phyloP scores from a whole-genome alignment of 1,140 invertebrate species.

The Pectinophora gossypiella region DNA sequence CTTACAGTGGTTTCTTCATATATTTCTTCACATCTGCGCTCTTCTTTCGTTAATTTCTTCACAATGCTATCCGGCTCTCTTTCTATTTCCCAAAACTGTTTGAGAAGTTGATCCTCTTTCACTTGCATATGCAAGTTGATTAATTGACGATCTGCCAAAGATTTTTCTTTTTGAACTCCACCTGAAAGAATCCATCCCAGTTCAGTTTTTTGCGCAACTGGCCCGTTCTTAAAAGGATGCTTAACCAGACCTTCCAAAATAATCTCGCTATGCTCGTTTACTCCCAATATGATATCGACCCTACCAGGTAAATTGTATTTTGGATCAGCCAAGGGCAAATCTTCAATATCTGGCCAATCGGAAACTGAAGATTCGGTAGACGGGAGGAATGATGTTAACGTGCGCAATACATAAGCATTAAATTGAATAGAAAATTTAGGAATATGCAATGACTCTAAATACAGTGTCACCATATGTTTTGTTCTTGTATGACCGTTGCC shows the following conservation, averaged over 20 bases:
- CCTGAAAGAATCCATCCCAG: slow-evolving; percentile 30
- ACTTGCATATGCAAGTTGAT: background rate
- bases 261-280: slow-evolving; percentile 17
- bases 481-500: slow-evolving; percentile 3
- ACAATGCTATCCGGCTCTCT: background rate
- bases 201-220: slow-evolving; percentile 19
- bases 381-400: slow-evolving; percentile 12
- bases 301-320: slow-evolving; percentile 7
- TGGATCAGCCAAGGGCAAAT: slow-evolving; percentile 17
- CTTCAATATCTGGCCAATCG: slow-evolving; percentile 24
- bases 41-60: background rate
- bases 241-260: slow-evolving; percentile 19
- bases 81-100: background rate
- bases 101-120: background rate
- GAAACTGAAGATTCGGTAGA: background rate
- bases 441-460: slow-evolving; percentile 6
- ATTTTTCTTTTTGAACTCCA: background rate
- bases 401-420: slow-evolving; percentile 10
- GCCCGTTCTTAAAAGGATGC: slow-evolving; percentile 17
- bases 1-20: background rate
- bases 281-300: slow-evolving; percentile 16
- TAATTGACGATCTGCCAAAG: background rate
- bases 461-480: slow-evolving; percentile 8
- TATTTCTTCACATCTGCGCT: background rate
- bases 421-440: slow-evolving; percentile 5